These are phyloP conservation scores for Eupithecia pulchellata DNA, from an alignment of 2,888 invertebrate species.

Conservation along the genomic window DNA sequence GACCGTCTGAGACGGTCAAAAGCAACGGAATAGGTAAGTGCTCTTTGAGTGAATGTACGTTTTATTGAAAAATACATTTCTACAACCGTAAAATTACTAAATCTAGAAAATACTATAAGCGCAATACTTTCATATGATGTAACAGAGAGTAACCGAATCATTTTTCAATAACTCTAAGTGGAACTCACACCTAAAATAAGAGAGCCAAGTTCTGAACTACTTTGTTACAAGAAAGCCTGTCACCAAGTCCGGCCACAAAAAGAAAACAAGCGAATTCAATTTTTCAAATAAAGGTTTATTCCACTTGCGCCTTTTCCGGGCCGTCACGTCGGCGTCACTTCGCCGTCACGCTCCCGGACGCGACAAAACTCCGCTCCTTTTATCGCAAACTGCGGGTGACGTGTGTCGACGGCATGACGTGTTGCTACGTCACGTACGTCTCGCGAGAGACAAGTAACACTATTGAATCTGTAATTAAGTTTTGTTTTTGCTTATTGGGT, in stretches of 20 bases:
- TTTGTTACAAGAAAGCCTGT: constrained; percentile 13
- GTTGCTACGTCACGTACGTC: constrained; percentile 18
- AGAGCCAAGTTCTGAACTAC: background rate
- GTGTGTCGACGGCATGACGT: constrained; percentile 37
- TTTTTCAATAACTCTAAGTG: constrained; percentile 5
- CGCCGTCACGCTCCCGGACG: constrained; percentile 34
- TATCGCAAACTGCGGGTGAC: constrained; percentile 50
- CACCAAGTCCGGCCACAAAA: constrained; percentile 30
- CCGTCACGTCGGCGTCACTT: constrained; percentile 25
- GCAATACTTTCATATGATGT: background rate
- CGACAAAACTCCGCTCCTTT: constrained; percentile 44
- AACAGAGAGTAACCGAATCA: background rate
- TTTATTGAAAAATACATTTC: background rate
- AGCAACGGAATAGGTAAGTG: background rate
- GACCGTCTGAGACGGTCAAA: background rate
- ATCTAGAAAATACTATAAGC: background rate
- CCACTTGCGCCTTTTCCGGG: constrained; percentile 38
- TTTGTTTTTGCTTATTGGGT: constrained; percentile 15
- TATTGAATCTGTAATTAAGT: constrained; percentile 41
- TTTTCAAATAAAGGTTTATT: constrained; percentile 44
- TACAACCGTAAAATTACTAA: background rate
- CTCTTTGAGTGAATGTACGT: background rate
- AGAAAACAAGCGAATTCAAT: constrained; percentile 37
- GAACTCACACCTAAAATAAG: background rate
- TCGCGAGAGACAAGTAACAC: constrained; percentile 15